Evolutionary conservation across 2,888 invertebrate species (phyloP).

Genomic region (Lydus trimaculatus): DNA sequence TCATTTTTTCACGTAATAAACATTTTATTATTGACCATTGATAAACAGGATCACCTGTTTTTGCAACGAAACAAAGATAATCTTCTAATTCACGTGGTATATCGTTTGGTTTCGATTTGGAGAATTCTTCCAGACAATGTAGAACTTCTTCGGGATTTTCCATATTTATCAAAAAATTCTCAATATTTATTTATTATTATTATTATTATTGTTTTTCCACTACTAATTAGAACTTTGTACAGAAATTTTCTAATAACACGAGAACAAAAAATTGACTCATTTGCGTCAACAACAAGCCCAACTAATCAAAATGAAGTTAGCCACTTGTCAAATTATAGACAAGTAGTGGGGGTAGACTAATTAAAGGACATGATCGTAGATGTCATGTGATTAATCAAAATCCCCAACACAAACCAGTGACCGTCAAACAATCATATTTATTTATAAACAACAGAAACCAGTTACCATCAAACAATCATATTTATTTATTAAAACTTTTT

Average conservation of each 20-base stretch:
- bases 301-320: slow-evolving; percentile 40
- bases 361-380: not conserved
- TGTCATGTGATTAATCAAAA: not conserved
- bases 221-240: slow-evolving; percentile 19
- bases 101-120: slow-evolving; percentile 76
- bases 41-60: slow-evolving; percentile 93
- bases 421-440: not conserved
- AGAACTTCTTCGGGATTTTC: slow-evolving; percentile 87
- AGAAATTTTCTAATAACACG: slow-evolving; percentile 7
- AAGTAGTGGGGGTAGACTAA: not conserved
- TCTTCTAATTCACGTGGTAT: slow-evolving; percentile 90
- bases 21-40: slow-evolving; percentile 90
- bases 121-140: slow-evolving; percentile 83
- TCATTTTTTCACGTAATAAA: slow-evolving; percentile 86
- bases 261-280: slow-evolving; percentile 34
- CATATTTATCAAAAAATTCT: slow-evolving; percentile 64
- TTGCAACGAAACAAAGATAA: slow-evolving; percentile 88
- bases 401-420: not conserved
- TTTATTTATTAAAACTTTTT: not conserved
- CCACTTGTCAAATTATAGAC: not conserved
- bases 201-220: too few relatives aligned
- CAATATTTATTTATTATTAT: too few relatives aligned
- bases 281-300: slow-evolving; percentile 22
- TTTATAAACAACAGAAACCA: too few relatives aligned
- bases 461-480: not conserved